These are phyloP conservation scores for Diabrotica virgifera DNA, from an alignment of 1,140 invertebrate species.

Conservation along the genomic window DNA sequence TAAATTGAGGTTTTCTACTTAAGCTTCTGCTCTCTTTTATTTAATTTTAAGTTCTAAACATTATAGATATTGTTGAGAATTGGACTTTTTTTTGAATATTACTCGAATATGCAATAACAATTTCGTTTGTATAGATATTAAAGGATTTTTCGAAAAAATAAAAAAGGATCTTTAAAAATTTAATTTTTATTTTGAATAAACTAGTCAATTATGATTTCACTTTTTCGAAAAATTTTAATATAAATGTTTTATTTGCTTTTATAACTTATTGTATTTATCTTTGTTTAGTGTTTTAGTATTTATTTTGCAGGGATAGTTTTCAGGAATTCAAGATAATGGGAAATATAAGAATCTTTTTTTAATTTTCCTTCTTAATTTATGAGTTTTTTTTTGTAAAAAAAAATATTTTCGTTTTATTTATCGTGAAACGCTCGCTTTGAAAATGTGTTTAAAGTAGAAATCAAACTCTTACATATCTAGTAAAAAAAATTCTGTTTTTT, in stretches of 20 bases:
- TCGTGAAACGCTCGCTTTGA: too few species aligned
- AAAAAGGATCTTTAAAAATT: not conserved
- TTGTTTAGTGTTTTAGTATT: slow-evolving; percentile 3
- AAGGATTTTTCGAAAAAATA: slow-evolving; percentile 3
- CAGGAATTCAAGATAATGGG: too few species aligned
- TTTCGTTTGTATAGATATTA: not conserved
- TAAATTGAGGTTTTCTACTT: not conserved
- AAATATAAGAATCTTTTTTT: too few species aligned
- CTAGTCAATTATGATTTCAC: not conserved
- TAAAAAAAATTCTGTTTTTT: too few species aligned
- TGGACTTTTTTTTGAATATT: not conserved
- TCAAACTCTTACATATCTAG: too few species aligned
- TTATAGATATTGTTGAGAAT: slow-evolving; percentile 1
- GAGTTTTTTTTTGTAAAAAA: too few species aligned
- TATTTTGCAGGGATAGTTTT: not conserved
- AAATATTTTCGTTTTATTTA: too few species aligned
- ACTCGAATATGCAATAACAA: not conserved
- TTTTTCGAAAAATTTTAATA: not conserved
- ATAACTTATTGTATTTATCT: slow-evolving; percentile 3
- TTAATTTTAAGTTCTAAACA: not conserved
- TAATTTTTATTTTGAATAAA: not conserved
- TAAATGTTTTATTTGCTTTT: not conserved
- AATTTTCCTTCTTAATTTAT: too few species aligned
- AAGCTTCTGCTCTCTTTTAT: not conserved
- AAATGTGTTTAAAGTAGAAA: too few species aligned